Conservation (phyloP, 2,797 vertebrate species). For the Manis pentadactyla region DNA sequence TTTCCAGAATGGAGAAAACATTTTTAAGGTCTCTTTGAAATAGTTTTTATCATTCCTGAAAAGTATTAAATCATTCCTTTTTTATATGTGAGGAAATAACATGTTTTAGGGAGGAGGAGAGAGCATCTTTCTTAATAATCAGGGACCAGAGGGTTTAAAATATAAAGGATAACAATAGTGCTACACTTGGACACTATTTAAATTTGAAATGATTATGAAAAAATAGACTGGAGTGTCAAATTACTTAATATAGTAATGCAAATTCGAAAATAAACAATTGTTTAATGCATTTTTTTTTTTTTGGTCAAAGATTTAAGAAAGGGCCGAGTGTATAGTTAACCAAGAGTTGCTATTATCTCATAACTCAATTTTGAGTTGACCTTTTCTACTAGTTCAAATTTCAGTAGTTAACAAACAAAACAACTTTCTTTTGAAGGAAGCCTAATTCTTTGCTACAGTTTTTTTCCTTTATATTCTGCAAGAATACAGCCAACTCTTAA, state of each 20-base stretch:
- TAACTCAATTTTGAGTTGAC: conserved; percentile 48
- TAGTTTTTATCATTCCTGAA: conserved; percentile 53
- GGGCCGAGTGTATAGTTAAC: background rate
- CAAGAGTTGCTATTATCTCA: conserved; percentile 68
- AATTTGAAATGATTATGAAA: conserved; percentile 78
- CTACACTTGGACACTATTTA: conserved; percentile 75
- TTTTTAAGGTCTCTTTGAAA: conserved; percentile 75
- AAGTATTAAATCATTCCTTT: conserved; percentile 74
- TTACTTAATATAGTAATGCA: conserved; percentile 77
- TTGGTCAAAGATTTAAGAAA: conserved; percentile 20
- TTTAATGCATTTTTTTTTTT: conserved; percentile 59
- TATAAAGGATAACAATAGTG: conserved; percentile 71
- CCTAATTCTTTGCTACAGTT: background rate
- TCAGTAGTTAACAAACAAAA: conserved; percentile 50
- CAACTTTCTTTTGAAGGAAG: conserved; percentile 50
- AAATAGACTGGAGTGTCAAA: conserved; percentile 69
- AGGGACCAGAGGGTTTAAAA: conserved; percentile 69
- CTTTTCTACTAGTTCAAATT: conserved; percentile 31
- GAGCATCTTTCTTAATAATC: conserved; percentile 78
- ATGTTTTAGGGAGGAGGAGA: conserved; percentile 76
- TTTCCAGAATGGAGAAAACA: conserved; percentile 71
- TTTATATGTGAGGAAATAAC: conserved; percentile 68
- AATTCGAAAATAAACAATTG: conserved; percentile 70
- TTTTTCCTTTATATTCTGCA: conserved; percentile 11
- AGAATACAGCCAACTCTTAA: conserved; percentile 52